Conservation (phyloP, 2,113 vertebrate species). For the Pachycephala philippinensis region DNA sequence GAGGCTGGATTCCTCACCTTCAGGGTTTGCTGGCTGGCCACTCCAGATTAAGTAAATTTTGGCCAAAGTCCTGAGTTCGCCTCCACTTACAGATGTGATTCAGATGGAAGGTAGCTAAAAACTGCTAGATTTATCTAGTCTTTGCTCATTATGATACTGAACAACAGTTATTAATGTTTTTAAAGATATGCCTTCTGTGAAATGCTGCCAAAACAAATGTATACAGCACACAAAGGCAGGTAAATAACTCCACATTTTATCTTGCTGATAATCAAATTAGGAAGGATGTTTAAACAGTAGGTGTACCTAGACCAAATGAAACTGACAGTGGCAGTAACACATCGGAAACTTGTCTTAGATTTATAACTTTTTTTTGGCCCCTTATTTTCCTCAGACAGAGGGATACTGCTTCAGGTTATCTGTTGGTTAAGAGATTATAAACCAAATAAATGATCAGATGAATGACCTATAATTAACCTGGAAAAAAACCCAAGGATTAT, state of each 20-base stretch:
- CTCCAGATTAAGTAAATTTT: background rate
- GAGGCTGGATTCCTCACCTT: background rate
- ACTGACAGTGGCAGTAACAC: background rate
- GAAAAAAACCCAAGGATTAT: background rate
- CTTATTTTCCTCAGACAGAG: background rate
- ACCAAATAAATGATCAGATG: background rate
- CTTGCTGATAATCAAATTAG: background rate
- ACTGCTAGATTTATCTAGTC: background rate
- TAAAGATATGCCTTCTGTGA: background rate
- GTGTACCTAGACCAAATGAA: background rate
- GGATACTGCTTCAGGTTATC: background rate
- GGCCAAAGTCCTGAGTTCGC: background rate
- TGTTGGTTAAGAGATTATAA: background rate
- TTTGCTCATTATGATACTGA: background rate
- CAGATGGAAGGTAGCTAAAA: background rate
- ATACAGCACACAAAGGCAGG: background rate
- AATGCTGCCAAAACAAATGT: background rate
- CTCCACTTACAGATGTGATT: background rate
- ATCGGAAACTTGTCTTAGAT: background rate
- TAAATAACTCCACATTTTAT: background rate
- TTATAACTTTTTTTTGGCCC: background rate
- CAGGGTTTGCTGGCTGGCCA: background rate
- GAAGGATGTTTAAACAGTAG: background rate
- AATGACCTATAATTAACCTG: background rate
- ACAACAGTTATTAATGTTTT: background rate